phyloP scores from a whole-genome alignment of 1,140 invertebrate species.

The Tetramorium alpestre region DNA sequence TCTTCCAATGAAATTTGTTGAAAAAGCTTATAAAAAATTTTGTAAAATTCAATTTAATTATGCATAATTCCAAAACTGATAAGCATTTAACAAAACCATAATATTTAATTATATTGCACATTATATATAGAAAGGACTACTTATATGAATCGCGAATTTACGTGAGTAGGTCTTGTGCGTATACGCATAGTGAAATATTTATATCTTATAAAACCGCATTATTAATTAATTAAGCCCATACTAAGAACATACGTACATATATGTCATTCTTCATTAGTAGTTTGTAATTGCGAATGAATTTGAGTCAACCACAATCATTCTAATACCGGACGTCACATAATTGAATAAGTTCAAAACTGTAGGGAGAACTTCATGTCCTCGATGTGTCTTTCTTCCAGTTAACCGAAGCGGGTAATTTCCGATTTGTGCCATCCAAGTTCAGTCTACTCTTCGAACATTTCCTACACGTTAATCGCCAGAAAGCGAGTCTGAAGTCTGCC shows the following conservation, averaged over 20 bases:
- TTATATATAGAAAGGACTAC: background rate
- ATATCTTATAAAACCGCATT: slow-evolving; percentile 15
- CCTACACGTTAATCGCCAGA: slow-evolving; percentile 90
- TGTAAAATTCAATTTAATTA: background rate
- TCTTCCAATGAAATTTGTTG: background rate
- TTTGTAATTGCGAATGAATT: slow-evolving; percentile 8
- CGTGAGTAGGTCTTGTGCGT: slow-evolving; percentile 26
- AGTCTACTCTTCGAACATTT: slow-evolving; percentile 75
- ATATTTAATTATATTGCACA: background rate
- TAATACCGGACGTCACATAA: slow-evolving; percentile 25
- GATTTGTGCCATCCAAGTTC: slow-evolving; percentile 58
- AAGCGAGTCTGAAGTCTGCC: slow-evolving; percentile 93
- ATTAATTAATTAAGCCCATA: background rate
- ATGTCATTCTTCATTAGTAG: background rate
- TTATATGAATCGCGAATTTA: background rate
- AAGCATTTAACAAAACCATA: background rate
- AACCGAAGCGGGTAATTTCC: slow-evolving; percentile 65
- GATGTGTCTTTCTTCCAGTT: slow-evolving; percentile 72
- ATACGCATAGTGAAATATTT: slow-evolving; percentile 36
- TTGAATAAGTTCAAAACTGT: slow-evolving; percentile 43
- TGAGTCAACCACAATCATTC: slow-evolving; percentile 28
- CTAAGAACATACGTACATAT: background rate
- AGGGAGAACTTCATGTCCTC: slow-evolving; percentile 67
- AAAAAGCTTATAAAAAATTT: background rate
- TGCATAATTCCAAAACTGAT: background rate